These are phyloP conservation scores for Nibea albiflora DNA, from an alignment of 2,113 vertebrate genomes.

Conservation along the genomic window DNA sequence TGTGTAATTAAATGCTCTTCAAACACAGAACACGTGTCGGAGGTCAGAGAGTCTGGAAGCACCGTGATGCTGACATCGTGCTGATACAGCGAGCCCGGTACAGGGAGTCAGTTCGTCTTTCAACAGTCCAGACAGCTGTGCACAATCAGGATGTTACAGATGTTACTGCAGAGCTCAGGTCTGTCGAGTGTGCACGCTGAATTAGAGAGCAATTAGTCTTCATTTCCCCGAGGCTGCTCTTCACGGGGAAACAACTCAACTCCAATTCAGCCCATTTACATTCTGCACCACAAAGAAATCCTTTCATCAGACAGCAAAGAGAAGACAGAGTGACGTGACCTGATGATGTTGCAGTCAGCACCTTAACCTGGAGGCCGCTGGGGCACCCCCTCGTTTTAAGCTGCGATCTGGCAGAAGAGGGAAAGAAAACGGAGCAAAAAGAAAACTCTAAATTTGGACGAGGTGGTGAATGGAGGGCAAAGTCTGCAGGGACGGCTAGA, in stretches of 20 bases:
- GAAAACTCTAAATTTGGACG: background rate
- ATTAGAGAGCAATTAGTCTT: too few relatives aligned
- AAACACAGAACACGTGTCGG: conserved; percentile 10
- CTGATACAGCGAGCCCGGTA: background rate
- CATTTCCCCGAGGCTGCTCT: too few relatives aligned
- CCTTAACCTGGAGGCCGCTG: background rate
- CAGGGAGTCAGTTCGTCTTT: background rate
- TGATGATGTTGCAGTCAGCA: background rate
- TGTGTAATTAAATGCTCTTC: conserved; percentile 39
- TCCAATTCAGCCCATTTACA: too few relatives aligned
- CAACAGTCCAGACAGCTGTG: background rate
- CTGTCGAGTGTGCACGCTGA: too few relatives aligned
- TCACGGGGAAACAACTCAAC: too few relatives aligned
- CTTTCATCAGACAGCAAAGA: too few relatives aligned
- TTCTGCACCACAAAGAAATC: too few relatives aligned
- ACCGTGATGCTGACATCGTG: background rate
- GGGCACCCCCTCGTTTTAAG: background rate
- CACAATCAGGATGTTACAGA: too few relatives aligned
- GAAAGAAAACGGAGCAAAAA: background rate
- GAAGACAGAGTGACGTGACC: too few relatives aligned
- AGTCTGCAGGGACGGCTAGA: background rate
- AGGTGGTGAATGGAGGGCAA: conserved; percentile 15
- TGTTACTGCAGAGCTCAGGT: too few relatives aligned
- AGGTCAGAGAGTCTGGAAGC: conserved; percentile 29
- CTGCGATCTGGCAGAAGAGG: background rate